A percentile compares a stretch with the other conserved stretches of the same genome.
Evolutionary conservation across 2,113 vertebrate species (phyloP).

Genomic region (Bettongia penicillata): DNA sequence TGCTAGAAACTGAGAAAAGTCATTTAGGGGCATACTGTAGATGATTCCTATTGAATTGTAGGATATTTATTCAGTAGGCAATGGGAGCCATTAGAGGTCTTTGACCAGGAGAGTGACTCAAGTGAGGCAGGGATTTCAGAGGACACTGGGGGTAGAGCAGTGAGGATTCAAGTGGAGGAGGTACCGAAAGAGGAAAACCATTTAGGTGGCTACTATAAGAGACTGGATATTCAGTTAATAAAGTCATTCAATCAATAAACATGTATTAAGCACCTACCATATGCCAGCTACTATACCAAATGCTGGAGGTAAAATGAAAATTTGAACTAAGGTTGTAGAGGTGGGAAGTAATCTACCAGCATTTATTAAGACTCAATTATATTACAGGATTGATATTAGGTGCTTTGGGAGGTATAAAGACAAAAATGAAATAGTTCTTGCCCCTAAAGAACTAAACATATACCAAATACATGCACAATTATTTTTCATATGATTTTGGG

Average conservation of each 20-base stretch:
- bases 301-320: not conserved
- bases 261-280: not conserved
- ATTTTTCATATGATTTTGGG: not conserved
- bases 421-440: not conserved
- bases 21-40: not conserved
- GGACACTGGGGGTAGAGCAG: not conserved
- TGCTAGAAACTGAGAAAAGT: not conserved
- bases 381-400: not conserved
- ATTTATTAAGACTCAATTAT: not conserved
- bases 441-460: not conserved
- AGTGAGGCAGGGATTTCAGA: not conserved
- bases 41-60: not conserved
- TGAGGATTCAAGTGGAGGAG: not conserved
- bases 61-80: not conserved
- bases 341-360: not conserved
- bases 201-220: not conserved
- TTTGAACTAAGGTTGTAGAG: not conserved
- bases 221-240: not conserved
- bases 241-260: not conserved
- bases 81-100: not conserved
- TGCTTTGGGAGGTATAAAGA: not conserved
- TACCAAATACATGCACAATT: not conserved
- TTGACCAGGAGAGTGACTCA: not conserved
- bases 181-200: not conserved
- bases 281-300: not conserved